A percentile compares a stretch with the other conserved stretches of the same genome.
Conservation (phyloP, 2,888 invertebrate genomes). For the Malacosoma neustria region DNA sequence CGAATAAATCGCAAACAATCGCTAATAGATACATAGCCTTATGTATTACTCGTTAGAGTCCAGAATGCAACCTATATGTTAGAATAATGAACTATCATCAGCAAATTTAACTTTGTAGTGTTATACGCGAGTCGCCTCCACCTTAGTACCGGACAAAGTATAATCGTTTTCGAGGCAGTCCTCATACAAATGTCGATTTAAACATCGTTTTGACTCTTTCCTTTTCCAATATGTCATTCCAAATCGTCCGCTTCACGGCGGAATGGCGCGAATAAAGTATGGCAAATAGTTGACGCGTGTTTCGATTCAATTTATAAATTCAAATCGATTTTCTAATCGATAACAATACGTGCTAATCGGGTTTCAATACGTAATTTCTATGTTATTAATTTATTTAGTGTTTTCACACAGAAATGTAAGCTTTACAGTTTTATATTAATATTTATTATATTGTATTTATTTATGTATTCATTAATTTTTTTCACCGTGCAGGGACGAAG, state of each 20-base stretch:
- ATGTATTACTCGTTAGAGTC: too few relatives aligned
- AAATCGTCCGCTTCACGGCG: conserved; percentile 49
- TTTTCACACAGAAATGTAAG: too few relatives aligned
- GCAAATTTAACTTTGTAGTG: conserved; percentile 18
- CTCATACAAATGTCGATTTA: conserved; percentile 61
- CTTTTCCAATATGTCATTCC: conserved; percentile 66
- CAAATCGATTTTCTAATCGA: conserved; percentile 22
- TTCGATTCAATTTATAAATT: conserved; percentile 23
- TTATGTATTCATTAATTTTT: too few relatives aligned
- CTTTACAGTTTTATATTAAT: too few relatives aligned
- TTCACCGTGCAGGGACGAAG: too few relatives aligned
- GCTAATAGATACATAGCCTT: conserved; percentile 1
- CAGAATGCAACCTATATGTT: too few relatives aligned
- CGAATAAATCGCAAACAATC: neutral
- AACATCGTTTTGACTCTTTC: conserved; percentile 49
- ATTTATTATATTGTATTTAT: too few relatives aligned
- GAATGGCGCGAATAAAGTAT: conserved; percentile 51
- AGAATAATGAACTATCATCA: neutral
- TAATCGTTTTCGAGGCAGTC: conserved; percentile 44
- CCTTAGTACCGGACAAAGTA: conserved; percentile 36
- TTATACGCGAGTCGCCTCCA: conserved; percentile 46
- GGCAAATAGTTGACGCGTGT: conserved; percentile 55
- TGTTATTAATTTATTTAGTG: too few relatives aligned
- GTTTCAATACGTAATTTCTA: neutral
- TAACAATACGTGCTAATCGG: conserved; percentile 1